Evolutionary conservation across 2,797 vertebrate species (phyloP), one percentile per base, ranked within the genome.

Genomic region (Pterois miles): DNA sequence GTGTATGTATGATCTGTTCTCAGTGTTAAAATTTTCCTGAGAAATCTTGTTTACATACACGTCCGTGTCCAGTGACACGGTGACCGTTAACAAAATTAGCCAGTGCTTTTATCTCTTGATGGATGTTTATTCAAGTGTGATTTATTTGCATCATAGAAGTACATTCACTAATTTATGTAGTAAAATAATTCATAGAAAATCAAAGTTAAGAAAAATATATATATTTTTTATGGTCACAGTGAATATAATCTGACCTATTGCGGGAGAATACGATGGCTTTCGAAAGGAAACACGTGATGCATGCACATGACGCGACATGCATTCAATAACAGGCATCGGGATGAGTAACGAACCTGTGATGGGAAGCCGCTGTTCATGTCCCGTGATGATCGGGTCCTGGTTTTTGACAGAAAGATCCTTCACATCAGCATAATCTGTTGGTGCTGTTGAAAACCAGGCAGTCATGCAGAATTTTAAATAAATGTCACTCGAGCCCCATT

Each of bases 181-280:
- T 91, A 94, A 94, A 92, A 94, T 93, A 92, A 93, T 93, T 91
- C 80, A 89, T 94, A 94, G 88, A 95, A 95, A 95, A 94, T 91
- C 80, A 94, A 89, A 88, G 75, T 86, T 93, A 91, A 92, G 83
- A 94, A 95, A 95, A 95, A 94, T 94, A 94, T 78, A 92, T 71
- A 75, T 43, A 52, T 86, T 91, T 92, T 87, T 78, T 88, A 90
- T 80, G 88, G 89, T 93, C 93, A 94, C 92, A 93, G 92, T 94
- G 93, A 87, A 68, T 90, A 90, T 89, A 88, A 88, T 92, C 75
- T 78, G 86, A 90, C 87, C 91, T 94, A 93, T 93, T 93, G 92
- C 93, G 18, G 87, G 78, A 81, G 90, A 91, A 93, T 93, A 86
- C 36, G 53, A 85, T 93, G 92, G 91, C 91, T 93, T 91, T 22